Base-by-base conservation (phyloP, 2,113 vertebrate species). In the Onychostoma macrolepis region DNA sequence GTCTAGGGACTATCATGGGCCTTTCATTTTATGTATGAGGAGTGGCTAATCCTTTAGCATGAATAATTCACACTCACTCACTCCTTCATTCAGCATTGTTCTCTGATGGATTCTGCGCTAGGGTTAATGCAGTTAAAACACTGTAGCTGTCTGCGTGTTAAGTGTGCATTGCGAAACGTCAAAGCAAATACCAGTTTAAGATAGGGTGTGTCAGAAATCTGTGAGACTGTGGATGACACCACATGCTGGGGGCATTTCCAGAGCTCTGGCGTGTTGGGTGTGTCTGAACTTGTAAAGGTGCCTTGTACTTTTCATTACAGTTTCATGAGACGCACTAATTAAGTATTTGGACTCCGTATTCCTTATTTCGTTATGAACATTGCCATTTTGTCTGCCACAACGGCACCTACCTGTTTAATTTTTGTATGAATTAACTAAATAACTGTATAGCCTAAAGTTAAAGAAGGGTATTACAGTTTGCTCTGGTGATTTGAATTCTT, bases 201-300 rank as follows among this genome's bases (percentile, higher is more conserved):
- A 15, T 24, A 8, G 81, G 81, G 81, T 33, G 81, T 83, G 81
- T 83, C 65, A 2, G 28, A 83, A 71, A 83, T 71, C 19, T 50
- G 26, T 36, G 41, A 83, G 21, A 12, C 11, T 3, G 63, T 69
- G 63, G 71, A 83, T 82, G 17, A 30, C 58, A 67, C 38, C 38
- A 45, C 58, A 82, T 48, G 80, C 80, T 82, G 38, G 38, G 80
- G 80, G 80, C 61, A 67, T 69, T 82, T 82, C 28, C 77, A 79
- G 19, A 79, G 19, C 26, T 19, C 1, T 53, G 45, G 7, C 3
- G 36, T 4, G 1, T 45, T 30, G 80, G 80, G 65, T 71, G 81
- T 83, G 81, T 33, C 58, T 17, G 56, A 67, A 61, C 30, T 17
- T 45, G 24, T 30, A 28, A 63, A 65, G 36, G 56, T 65, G 80